Percentiles rank a stretch among this genome's conserved stretches.
phyloP scores from a whole-genome alignment of 2,888 invertebrate species.

The Strigamia maritima region DNA sequence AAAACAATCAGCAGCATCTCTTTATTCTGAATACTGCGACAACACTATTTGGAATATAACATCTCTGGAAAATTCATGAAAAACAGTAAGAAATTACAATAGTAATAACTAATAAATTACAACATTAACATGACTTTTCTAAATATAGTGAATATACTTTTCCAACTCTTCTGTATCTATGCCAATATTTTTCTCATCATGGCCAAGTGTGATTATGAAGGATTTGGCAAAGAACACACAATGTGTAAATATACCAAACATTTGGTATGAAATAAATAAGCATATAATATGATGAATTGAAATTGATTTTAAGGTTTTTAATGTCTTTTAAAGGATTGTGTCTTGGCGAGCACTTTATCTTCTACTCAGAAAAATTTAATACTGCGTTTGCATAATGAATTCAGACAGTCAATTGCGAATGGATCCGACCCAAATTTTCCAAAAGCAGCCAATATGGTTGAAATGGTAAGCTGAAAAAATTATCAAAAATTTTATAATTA shows the following conservation, averaged over 20 bases:
- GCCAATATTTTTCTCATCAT: no score
- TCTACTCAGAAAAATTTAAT: not conserved
- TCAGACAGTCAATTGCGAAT: not conserved
- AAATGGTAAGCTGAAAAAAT: not conserved
- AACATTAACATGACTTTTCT: no score
- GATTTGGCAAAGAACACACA: not conserved
- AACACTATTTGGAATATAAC: no score
- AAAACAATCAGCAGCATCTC: no score
- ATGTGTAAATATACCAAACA: not conserved
- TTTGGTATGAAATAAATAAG: not conserved
- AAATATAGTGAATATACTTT: no score
- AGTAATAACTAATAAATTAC: no score
- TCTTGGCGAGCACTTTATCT: not conserved
- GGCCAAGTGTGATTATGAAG: not conserved
- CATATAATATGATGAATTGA: not conserved
- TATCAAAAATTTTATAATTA: no score
- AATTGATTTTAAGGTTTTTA: not conserved
- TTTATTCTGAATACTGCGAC: no score
- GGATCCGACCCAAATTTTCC: not conserved
- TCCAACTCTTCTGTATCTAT: no score
- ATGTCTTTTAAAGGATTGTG: not conserved
- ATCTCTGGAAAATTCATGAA: no score
- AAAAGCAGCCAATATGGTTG: not conserved
- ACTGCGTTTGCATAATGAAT: not conserved
- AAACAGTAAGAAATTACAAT: no score